Conservation (phyloP, 2,797 vertebrate genomes). For the Galaxias olidus region DNA sequence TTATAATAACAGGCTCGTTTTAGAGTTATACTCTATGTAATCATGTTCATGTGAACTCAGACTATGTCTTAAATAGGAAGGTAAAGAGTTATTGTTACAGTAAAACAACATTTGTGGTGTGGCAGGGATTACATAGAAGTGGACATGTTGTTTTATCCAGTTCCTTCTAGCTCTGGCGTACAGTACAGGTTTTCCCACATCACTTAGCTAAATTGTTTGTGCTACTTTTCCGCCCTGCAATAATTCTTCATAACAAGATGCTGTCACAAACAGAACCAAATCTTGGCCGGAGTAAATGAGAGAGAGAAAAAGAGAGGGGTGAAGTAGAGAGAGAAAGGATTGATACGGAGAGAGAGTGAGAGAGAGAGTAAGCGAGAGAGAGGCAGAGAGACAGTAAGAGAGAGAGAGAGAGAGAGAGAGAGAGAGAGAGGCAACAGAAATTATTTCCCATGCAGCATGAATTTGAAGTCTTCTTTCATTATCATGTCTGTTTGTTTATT, state of each 20-base stretch:
- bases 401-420: slow-evolving; percentile 3
- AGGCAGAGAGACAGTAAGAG: background rate
- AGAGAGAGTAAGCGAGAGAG: no score
- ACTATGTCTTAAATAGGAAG: no score
- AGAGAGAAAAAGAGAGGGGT: slow-evolving; percentile 1
- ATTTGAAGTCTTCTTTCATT: slow-evolving; percentile 48
- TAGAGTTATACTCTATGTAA: no score
- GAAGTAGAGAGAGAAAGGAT: background rate
- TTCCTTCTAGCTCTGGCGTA: background rate
- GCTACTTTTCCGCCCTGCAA: background rate
- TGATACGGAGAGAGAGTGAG: background rate
- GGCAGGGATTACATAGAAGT: no score
- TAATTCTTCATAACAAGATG: slow-evolving; percentile 15
- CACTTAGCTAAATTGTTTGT: slow-evolving; percentile 10
- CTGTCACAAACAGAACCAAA: slow-evolving; percentile 16
- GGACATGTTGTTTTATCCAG: no score
- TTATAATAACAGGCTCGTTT: no score
- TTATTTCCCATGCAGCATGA: slow-evolving; percentile 27
- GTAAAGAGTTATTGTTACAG: no score
- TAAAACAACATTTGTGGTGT: no score
- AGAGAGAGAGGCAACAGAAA: slow-evolving; percentile 30
- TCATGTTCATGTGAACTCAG: no score
- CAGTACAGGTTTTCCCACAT: slow-evolving; percentile 17
- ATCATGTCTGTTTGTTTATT: slow-evolving; percentile 51
- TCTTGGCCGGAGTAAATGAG: slow-evolving; percentile 19